Evolutionary conservation across 2,113 vertebrate genomes (phyloP), one percentile per base, ranked within the genome.

Genomic region (Triplophysa dalaica): DNA sequence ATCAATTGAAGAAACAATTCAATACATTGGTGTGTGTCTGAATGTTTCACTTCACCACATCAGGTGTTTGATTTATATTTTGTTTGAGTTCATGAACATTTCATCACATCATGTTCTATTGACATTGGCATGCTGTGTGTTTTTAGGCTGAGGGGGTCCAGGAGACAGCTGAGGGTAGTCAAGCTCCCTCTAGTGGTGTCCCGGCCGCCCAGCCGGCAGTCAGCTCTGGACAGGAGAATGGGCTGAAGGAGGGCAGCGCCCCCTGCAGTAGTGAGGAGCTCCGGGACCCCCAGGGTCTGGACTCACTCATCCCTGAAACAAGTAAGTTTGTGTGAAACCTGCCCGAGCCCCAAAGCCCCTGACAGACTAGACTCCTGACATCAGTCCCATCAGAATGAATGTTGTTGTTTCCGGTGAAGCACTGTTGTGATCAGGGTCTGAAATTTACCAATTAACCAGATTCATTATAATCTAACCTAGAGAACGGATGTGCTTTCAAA

Each of bases 241-340:
- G 95, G 82, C 86, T 96, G 67, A 95, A 93, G 81, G 89, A 92
- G 3, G 85, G 78, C 80, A 90, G 79, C 79, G 90, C 84, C 82
- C 86, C 90, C 76, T 91, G 89, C 86, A 87, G 91, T 76, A 83
- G 83, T 52, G 93, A 91, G 82, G 93, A 93, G 82, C 92, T 93
- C 89, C 94, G 89, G 91, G 95, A 96, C 91, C 87, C 89, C 69
- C 94, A 92, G 91, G 93, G 90, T 92, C 94, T 98, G 92, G 94
- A 95, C 91, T 89, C 93, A 33, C 90, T 89, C 89, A 98, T 98
- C 91, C 96, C 95, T 87, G 97, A 99, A 92, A 97, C 96, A 94
- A 98, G 96, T 99, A 92, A 95, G 96, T 96, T 73, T 86, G 84
- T 70, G 45, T 83, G 13, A 50, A 63, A 43, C 14, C 68, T 26